phyloP scores from a whole-genome alignment of 2,888 invertebrate genomes.

The Lepeophtheirus nordmannii region DNA sequence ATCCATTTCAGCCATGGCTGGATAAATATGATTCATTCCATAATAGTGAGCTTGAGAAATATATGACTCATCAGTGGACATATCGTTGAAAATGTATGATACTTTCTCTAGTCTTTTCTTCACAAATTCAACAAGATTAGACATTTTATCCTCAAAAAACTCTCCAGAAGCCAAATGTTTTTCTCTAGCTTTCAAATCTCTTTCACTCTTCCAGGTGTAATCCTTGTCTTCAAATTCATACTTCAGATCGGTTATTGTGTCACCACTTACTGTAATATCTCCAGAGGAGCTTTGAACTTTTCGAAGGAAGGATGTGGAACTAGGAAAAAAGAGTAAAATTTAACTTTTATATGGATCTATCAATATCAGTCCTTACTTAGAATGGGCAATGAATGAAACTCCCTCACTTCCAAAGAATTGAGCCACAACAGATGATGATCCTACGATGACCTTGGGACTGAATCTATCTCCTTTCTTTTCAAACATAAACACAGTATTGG shows the following conservation, averaged over 20 bases:
- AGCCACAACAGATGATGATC: constrained; percentile 4
- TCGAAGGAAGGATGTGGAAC: constrained; percentile 3
- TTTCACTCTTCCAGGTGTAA: constrained; percentile 22
- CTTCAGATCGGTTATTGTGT: constrained; percentile 6
- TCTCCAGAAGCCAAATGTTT: not conserved
- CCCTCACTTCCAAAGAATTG: constrained; percentile 19
- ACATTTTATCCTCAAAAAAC: not conserved
- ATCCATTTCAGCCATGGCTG: constrained; percentile 10
- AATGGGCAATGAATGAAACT: not conserved
- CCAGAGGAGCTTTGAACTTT: constrained; percentile 13
- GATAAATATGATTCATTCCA: constrained; percentile 8
- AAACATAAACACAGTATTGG: constrained; percentile 9
- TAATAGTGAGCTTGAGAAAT: constrained; percentile 11
- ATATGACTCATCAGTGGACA: not conserved
- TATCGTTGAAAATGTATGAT: not conserved
- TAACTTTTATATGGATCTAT: not conserved
- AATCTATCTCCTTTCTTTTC: constrained; percentile 6
- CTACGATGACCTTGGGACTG: not conserved
- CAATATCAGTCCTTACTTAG: not conserved
- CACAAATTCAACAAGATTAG: not conserved
- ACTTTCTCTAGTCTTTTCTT: not conserved
- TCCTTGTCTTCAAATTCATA: constrained; percentile 22
- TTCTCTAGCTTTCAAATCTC: constrained; percentile 21
- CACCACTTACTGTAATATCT: constrained; percentile 22
- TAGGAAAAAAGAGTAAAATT: not conserved